Conservation (phyloP, 2,888 invertebrate genomes). For the Dermolepida albohirtum region DNA sequence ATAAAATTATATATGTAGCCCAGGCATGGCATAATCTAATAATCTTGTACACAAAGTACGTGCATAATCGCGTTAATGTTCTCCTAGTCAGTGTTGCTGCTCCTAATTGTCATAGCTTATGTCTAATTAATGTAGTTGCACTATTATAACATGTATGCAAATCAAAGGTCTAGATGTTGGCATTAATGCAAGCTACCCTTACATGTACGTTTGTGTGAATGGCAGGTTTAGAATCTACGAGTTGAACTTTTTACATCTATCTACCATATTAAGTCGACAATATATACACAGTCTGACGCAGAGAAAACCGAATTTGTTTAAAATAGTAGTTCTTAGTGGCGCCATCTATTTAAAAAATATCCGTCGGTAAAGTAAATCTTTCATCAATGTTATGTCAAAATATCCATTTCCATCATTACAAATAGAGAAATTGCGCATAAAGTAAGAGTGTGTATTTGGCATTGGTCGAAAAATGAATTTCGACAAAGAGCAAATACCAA, state of each 20-base stretch:
- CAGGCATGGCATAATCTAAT: not conserved
- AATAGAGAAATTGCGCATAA: too few species aligned
- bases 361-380: too few species aligned
- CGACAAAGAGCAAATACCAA: too few species aligned
- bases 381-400: too few species aligned
- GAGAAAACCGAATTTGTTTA: too few species aligned
- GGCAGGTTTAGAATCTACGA: not conserved
- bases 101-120: constrained; percentile 12
- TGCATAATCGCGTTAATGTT: constrained; percentile 11
- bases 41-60: constrained; percentile 7
- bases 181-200: not conserved
- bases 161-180: constrained; percentile 22
- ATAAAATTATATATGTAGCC: constrained; percentile 4
- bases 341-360: too few species aligned
- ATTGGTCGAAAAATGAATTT: too few species aligned
- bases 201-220: not conserved
- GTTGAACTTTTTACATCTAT: not conserved
- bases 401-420: too few species aligned
- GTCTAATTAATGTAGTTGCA: constrained; percentile 14
- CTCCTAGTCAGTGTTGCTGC: constrained; percentile 1
- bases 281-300: too few species aligned
- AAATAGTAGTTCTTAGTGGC: too few species aligned
- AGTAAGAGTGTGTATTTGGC: too few species aligned
- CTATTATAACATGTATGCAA: constrained; percentile 25
- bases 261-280: not conserved